A percentile compares a stretch with the other conserved stretches of the same genome.
phyloP scores from a whole-genome alignment of 2,888 invertebrate species.

The Dorcus parallelipipedus region DNA sequence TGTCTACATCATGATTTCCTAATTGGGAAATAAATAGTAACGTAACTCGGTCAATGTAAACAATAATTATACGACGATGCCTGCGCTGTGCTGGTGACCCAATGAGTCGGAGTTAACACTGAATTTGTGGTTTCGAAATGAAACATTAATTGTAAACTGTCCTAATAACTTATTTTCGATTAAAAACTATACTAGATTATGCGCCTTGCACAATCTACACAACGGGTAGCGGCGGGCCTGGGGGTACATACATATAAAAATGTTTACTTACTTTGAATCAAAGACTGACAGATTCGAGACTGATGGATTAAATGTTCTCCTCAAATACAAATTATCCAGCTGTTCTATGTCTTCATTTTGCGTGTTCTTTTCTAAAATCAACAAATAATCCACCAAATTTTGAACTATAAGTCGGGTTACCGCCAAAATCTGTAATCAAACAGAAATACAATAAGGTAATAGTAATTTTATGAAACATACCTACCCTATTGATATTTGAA shows the following conservation, averaged over 20 bases:
- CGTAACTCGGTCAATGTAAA: too few species aligned
- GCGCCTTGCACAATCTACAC: too few species aligned
- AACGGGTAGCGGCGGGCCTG: too few species aligned
- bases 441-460: not conserved
- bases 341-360: slow-evolving; percentile 32
- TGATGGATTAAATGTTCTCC: slow-evolving; percentile 13
- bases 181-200: too few species aligned
- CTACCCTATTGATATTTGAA: slow-evolving; percentile 30
- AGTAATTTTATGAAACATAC: not conserved
- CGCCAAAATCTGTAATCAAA: slow-evolving; percentile 30
- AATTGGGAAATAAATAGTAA: too few species aligned
- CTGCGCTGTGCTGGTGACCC: too few species aligned
- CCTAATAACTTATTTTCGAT: too few species aligned
- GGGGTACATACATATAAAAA: not conserved
- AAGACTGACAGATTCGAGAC: slow-evolving; percentile 11
- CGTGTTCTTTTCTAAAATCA: slow-evolving; percentile 28
- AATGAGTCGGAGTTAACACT: too few species aligned
- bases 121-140: too few species aligned
- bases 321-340: slow-evolving; percentile 29
- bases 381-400: slow-evolving; percentile 32
- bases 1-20: too few species aligned
- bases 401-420: slow-evolving; percentile 28
- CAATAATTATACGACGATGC: too few species aligned
- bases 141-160: too few species aligned
- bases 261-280: slow-evolving; percentile 1